These are phyloP conservation scores for Cirrhinus mrigala DNA, from an alignment of 2,797 vertebrate species.

Conservation along the genomic window DNA sequence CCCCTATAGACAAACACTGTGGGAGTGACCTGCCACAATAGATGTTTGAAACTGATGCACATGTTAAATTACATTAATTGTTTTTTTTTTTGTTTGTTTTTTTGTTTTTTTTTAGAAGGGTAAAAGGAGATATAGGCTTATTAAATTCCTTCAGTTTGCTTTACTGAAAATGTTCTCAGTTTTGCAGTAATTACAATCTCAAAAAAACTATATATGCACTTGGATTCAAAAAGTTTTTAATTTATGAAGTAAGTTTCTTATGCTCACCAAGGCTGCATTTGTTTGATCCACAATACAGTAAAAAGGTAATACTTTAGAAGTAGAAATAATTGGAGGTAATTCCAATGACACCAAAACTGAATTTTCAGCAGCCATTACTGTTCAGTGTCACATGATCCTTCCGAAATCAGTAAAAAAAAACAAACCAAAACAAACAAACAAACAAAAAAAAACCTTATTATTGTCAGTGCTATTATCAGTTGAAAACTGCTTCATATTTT, in stretches of 20 bases:
- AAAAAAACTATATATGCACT: not conserved
- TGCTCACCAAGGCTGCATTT: not conserved
- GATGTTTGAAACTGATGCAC: not conserved
- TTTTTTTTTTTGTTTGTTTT: too few relatives aligned
- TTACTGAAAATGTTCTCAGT: not conserved
- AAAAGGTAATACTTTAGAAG: too few relatives aligned
- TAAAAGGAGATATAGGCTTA: not conserved
- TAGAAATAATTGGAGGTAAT: too few relatives aligned
- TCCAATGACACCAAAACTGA: not conserved
- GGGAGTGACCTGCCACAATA: not conserved
- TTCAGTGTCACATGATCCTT: not conserved
- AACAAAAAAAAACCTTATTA: too few relatives aligned
- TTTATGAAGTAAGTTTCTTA: not conserved
- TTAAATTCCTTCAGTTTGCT: not conserved
- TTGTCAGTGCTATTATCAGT: not conserved
- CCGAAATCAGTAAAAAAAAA: too few relatives aligned
- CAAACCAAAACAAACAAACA: too few relatives aligned
- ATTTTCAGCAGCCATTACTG: not conserved
- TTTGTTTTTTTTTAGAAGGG: not conserved
- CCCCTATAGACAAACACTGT: not conserved
- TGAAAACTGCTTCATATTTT: not conserved
- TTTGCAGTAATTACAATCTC: not conserved
- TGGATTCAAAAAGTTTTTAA: not conserved
- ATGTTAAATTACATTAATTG: not conserved
- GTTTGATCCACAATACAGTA: not conserved